Evolutionary conservation across 2,888 invertebrate species (phyloP).

Genomic region (Tenthredo livida): DNA sequence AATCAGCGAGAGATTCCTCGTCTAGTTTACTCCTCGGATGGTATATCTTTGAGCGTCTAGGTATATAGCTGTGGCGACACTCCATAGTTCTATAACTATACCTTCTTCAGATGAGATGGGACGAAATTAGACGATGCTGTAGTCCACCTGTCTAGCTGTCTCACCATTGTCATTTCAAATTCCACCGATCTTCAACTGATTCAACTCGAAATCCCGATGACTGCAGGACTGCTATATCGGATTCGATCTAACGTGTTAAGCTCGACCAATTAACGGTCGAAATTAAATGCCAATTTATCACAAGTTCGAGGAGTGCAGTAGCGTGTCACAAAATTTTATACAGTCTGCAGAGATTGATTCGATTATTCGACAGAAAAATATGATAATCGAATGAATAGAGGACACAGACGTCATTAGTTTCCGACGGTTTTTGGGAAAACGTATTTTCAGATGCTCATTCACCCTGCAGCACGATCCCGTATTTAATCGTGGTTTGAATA

Average conservation of each 20-base stretch:
- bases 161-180: conserved; percentile 19
- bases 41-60: not conserved
- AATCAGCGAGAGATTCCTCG: conserved; percentile 50
- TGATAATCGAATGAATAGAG: too few species aligned
- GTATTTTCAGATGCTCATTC: not conserved
- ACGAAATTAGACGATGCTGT: not conserved
- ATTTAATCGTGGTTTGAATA: not conserved
- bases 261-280: not conserved
- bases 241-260: not conserved
- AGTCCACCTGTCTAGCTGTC: conserved; percentile 5
- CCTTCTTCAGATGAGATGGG: not conserved
- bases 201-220: not conserved
- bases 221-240: not conserved
- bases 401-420: not conserved
- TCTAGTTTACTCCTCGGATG: conserved; percentile 21
- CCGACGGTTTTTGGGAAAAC: not conserved
- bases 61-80: not conserved
- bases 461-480: not conserved
- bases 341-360: not conserved
- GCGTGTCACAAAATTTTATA: not conserved
- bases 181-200: conserved; percentile 32
- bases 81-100: not conserved
- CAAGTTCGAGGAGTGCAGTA: not conserved
- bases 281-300: not conserved
- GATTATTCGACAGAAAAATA: not conserved